Conservation (phyloP, 2,797 vertebrate genomes). For the Artibeus jamaicensis region DNA sequence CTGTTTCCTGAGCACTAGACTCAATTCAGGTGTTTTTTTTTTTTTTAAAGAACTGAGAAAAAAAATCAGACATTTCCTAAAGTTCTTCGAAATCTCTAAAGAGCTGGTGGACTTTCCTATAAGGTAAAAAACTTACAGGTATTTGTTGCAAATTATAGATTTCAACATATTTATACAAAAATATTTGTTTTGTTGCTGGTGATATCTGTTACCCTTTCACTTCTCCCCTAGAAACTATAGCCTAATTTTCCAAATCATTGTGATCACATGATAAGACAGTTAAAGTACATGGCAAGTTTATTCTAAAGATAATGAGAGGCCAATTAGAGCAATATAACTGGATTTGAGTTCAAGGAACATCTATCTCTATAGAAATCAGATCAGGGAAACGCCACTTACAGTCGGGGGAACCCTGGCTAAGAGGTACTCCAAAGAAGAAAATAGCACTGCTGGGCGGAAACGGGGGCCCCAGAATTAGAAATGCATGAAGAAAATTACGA, state of each 20-base stretch:
- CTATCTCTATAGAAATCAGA: rapidly evolving
- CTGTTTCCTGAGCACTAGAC: neutral
- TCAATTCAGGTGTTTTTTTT: neutral
- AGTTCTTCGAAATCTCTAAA: neutral
- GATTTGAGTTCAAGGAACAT: neutral
- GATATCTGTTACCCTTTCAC: neutral
- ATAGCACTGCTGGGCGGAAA: neutral
- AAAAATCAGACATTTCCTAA: neutral
- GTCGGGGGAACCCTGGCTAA: neutral
- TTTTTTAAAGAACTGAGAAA: neutral
- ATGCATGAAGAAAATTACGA: neutral
- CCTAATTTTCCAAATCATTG: neutral
- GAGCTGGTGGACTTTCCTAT: neutral
- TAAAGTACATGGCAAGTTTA: neutral
- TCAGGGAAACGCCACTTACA: too few relatives aligned
- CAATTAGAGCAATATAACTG: neutral
- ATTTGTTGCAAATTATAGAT: neutral
- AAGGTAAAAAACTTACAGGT: neutral
- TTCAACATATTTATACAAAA: neutral
- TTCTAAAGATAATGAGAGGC: neutral
- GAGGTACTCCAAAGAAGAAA: neutral
- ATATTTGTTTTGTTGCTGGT: neutral
- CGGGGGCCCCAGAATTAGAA: neutral
- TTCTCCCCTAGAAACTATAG: neutral
- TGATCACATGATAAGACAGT: neutral